These are phyloP conservation scores for Plectrocnemia conspersa DNA, from an alignment of 1,140 invertebrate species.

Conservation along the genomic window DNA sequence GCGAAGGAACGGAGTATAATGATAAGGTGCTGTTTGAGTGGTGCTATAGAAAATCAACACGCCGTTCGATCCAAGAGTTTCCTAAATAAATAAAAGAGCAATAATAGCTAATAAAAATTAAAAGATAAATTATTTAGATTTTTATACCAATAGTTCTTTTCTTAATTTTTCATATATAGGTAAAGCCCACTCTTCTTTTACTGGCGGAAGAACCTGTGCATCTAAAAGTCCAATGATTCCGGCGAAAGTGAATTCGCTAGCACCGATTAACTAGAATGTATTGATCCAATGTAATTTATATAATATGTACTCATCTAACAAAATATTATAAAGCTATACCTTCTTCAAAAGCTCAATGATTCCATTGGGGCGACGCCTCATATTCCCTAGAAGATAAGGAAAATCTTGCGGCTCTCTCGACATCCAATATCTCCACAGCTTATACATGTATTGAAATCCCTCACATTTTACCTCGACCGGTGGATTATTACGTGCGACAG, in stretches of 20 bases:
- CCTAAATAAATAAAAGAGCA: conserved; percentile 43
- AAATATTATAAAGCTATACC: conserved; percentile 34
- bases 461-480: conserved; percentile 50
- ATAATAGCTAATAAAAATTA: conserved; percentile 8
- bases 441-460: conserved; percentile 58
- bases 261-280: conserved; percentile 43
- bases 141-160: conserved; percentile 53
- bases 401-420: conserved; percentile 62
- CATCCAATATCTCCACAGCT: conserved; percentile 73
- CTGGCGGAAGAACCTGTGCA: conserved; percentile 57
- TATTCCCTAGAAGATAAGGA: conserved; percentile 58
- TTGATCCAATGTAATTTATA: background rate
- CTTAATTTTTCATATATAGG: conserved; percentile 55
- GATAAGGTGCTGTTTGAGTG: conserved; percentile 78
- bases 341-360: conserved; percentile 57
- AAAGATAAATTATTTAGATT: background rate
- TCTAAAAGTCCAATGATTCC: conserved; percentile 65
- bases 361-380: conserved; percentile 50
- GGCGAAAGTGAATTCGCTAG: conserved; percentile 60
- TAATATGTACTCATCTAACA: background rate
- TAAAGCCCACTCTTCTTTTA: conserved; percentile 59
- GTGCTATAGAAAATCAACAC: conserved; percentile 82
- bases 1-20: conserved; percentile 72
- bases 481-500: conserved; percentile 24
- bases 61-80: conserved; percentile 70